phyloP scores from a whole-genome alignment of 2,113 vertebrate genomes.

The Gallinago paraguaiae region DNA sequence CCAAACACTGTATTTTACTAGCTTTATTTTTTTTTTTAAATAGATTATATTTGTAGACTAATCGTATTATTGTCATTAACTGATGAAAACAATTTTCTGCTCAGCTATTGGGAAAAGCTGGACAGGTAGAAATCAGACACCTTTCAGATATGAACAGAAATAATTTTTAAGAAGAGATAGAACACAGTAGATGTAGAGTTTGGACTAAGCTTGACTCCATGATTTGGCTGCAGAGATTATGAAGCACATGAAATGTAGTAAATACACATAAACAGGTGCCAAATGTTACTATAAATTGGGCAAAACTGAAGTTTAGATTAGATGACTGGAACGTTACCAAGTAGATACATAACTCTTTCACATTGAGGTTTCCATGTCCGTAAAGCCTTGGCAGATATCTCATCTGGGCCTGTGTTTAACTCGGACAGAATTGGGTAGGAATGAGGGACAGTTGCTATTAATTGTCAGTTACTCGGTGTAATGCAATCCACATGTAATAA shows the following conservation, averaged over 20 bases:
- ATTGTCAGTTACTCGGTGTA: not conserved
- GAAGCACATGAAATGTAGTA: not conserved
- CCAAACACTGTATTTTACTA: conserved; percentile 50
- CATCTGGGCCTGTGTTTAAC: not conserved
- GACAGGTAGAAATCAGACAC: not conserved
- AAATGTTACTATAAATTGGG: not conserved
- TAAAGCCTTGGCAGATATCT: not conserved
- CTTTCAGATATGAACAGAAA: not conserved
- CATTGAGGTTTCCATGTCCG: not conserved
- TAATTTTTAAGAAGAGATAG: not conserved
- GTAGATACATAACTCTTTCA: not conserved
- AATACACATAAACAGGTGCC: not conserved
- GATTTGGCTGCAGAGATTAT: not conserved
- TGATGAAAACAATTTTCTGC: not conserved
- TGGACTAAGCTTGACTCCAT: not conserved
- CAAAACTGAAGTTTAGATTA: not conserved
- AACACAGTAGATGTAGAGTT: not conserved
- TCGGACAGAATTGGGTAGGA: not conserved
- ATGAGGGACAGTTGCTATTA: not conserved
- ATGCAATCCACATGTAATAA: rapidly evolving
- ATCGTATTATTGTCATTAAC: conserved; percentile 32
- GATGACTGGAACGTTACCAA: not conserved
- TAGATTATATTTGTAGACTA: conserved; percentile 32
- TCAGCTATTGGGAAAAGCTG: not conserved
- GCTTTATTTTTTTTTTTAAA: not conserved